Percentiles rank a stretch among this genome's conserved stretches.
Evolutionary conservation across 2,113 vertebrate genomes (phyloP).

Genomic region (Chunga burmeisteri): DNA sequence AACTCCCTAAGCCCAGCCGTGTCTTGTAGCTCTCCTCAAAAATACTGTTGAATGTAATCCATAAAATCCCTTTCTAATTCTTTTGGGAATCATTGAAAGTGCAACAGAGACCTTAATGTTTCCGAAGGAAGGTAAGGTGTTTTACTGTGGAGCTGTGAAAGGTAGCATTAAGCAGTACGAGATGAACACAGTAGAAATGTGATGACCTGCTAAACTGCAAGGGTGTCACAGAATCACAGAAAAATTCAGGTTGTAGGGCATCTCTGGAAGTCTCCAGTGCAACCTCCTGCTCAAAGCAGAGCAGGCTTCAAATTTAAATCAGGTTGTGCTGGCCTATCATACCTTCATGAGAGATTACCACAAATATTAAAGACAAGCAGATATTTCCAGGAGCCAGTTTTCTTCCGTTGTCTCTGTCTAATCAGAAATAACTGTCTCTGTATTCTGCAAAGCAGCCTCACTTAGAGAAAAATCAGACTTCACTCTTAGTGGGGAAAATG

Average conservation of each 20-base stretch:
- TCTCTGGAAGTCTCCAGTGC: background rate
- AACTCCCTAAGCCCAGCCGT: background rate
- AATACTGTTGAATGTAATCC: background rate
- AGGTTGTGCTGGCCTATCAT: background rate
- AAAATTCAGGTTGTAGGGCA: background rate
- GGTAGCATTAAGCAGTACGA: background rate
- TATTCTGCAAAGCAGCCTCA: background rate
- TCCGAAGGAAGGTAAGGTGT: background rate
- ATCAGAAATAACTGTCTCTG: background rate
- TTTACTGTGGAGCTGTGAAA: background rate
- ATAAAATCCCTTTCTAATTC: background rate
- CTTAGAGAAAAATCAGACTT: background rate
- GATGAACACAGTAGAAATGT: background rate
- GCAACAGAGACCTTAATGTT: background rate
- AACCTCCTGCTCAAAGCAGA: background rate
- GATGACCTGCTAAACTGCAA: background rate
- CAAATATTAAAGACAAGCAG: background rate
- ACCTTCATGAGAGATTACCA: background rate
- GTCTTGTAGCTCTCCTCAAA: background rate
- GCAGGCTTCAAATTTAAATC: background rate
- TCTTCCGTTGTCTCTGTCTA: background rate
- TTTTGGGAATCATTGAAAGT: background rate
- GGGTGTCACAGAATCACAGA: background rate
- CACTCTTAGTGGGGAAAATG: background rate
- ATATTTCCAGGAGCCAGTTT: background rate